Evolutionary conservation across 2,113 vertebrate species (phyloP), one percentile per base, ranked within the genome.

Genomic region (Hippolais icterina): DNA sequence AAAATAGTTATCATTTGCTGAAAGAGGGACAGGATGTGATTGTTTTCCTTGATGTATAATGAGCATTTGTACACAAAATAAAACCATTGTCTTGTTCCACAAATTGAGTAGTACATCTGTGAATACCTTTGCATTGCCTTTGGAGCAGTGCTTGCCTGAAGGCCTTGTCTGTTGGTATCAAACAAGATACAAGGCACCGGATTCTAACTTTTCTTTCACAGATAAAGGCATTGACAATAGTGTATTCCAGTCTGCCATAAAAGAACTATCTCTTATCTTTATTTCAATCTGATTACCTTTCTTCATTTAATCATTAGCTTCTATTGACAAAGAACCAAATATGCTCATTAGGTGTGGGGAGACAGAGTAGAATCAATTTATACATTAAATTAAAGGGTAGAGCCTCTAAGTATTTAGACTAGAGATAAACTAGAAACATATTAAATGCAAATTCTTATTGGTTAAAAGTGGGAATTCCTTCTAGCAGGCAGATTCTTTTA

Each of bases 271-370:
- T 91, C 76, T 93, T 94, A 91, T 96, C 80, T 97, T 97, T 95
- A 95, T 94, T 97, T 97, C 94, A 95, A 71, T 75, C 42, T 89
- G 78, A 95, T 96, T 97, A 96, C 94, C 59, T 87, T 92, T 96
- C 89, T 85, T 96, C 85, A 91, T 96, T 97, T 97, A 93, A 87
- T 96, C 78, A 83, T 96, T 97, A 96, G 11, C 5, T 91, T 95
- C 88, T 95, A 96, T 92, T 96, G 87, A 95, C 94, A 96, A 95
- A 90, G 83, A 97, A 91, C 65, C 31, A 95, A 96, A 95, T 70
- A 89, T 21, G 46, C 49, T 93, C 46, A 74, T 93, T 96, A 95
- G 71, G 49, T 89, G 27, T 50, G 63, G 74, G 83, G 37, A 97
- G 64, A 85, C 42, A 89, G 52, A 94, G 39, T 59, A 59, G 42